A percentile compares a stretch with the other conserved stretches of the same genome.
Evolutionary conservation across 1,140 invertebrate species (phyloP).

Genomic region (Drosophila serrata): DNA sequence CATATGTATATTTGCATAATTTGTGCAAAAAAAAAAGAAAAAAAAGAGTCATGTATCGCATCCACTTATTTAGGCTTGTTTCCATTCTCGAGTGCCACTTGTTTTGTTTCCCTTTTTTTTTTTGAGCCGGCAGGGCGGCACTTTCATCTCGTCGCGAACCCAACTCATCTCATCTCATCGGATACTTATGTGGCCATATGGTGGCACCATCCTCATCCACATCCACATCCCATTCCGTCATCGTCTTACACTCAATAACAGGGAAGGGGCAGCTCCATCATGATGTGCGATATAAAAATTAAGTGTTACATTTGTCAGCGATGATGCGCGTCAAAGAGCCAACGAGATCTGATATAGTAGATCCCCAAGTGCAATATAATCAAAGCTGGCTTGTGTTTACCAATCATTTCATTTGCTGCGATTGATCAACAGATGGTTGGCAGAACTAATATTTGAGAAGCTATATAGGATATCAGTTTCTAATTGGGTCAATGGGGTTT

Average conservation of each 20-base stretch:
- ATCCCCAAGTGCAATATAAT: slow-evolving; percentile 12
- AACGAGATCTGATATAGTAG: slow-evolving; percentile 56
- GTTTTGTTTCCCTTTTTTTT: slow-evolving; percentile 74
- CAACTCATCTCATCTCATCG: slow-evolving; percentile 70
- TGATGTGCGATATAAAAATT: slow-evolving; percentile 70
- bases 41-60: slow-evolving; percentile 54
- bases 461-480: neutral
- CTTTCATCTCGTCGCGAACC: slow-evolving; percentile 63
- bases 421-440: slow-evolving; percentile 35
- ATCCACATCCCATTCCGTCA: slow-evolving; percentile 26
- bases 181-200: slow-evolving; percentile 60
- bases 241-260: slow-evolving; percentile 65
- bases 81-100: slow-evolving; percentile 74
- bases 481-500: slow-evolving; percentile 3
- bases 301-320: slow-evolving; percentile 62
- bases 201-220: slow-evolving; percentile 53
- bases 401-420: slow-evolving; percentile 16
- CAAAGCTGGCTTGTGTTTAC: slow-evolving; percentile 27
- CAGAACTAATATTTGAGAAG: neutral
- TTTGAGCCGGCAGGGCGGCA: slow-evolving; percentile 24
- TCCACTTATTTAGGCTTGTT: slow-evolving; percentile 78
- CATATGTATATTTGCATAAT: slow-evolving; percentile 70
- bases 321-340: slow-evolving; percentile 64
- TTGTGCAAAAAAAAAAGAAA: slow-evolving; percentile 61
- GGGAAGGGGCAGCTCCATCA: slow-evolving; percentile 47